Base-by-base conservation (phyloP, 2,888 invertebrate species). In the Acronicta leporina region DNA sequence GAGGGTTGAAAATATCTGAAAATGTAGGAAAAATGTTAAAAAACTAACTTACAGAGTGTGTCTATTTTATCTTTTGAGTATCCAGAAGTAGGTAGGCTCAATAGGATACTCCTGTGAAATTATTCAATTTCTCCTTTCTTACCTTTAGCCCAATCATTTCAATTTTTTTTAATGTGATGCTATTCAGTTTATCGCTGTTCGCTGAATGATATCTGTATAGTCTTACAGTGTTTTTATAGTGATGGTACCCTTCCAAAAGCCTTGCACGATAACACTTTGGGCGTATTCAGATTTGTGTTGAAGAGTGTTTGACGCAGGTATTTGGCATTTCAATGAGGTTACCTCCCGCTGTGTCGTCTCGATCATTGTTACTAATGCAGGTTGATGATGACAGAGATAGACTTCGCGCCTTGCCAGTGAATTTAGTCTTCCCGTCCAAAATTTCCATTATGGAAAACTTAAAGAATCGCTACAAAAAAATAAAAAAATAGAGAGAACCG, bases 191-290 rank as follows among this genome's bases (percentile, higher is more conserved):
- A 75, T 61, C 51, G 65, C 62, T 74, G 64, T 68, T 71, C 45
- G 44, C 50, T 65, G 86, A 86, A 83, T 87, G 86, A 84, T 84
- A 75, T 73, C 61, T 69, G 50, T 65, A 59, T 54, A 70, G 57
- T 63, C 54, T 69, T 65, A 55, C 75, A 72, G 77, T 80, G 81
- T 82, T 87, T 87, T 86, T 87, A 87, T 87, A 87, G 83, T 68
- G 71, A 71, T 75, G 73, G 50, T 62, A 74, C 80, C 82, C 82
- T 80, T 71, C 81, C 71, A 79, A 58, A 52, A 68, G 82, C 82
- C 83, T 85, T 84, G 81, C 71, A 64, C 73, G 73, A 74, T 66
- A 82, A 77, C 68, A 70, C 57, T 67, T 65, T 71, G 68, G 76
- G 76, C 73, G 75, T 79, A 69, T 70, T 67, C 42, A 57, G 59